Conservation (phyloP, 92 coral and sea anemone genomes). For the Epizoanthus scotinus region DNA sequence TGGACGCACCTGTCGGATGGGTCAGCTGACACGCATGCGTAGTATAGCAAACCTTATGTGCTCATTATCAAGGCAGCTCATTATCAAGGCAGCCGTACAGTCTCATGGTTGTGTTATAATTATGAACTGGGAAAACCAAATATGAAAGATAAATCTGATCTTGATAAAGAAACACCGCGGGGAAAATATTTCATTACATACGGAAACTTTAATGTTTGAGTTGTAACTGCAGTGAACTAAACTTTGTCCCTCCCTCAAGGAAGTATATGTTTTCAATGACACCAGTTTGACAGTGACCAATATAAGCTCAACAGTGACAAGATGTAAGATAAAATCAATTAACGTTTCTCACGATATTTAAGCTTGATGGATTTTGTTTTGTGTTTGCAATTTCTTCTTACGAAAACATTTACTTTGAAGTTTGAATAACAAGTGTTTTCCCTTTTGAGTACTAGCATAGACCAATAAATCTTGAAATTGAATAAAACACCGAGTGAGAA, state of each 20-base stretch:
- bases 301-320: constrained; percentile 2
- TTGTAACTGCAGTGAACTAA: background rate
- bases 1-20: constrained; percentile 21
- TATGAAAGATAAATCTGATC: background rate
- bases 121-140: background rate
- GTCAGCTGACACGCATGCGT: constrained; percentile 21
- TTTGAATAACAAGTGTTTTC: background rate
- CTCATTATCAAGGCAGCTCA: background rate
- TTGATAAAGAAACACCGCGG: background rate
- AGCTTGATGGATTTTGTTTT: background rate
- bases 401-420: background rate
- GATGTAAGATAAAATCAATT: background rate
- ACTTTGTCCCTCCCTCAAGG: background rate
- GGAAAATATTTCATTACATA: background rate
- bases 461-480: too few species aligned
- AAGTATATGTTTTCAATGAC: background rate
- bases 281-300: background rate
- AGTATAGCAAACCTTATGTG: background rate
- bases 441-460: too few species aligned
- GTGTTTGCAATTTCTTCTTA: background rate
- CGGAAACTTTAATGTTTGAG: background rate
- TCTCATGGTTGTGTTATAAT: background rate
- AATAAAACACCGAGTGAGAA: too few species aligned
- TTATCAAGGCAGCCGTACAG: background rate
- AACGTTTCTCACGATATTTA: background rate